These are phyloP conservation scores for Leptopilina boulardi DNA, from an alignment of 1,140 invertebrate species.

Conservation along the genomic window DNA sequence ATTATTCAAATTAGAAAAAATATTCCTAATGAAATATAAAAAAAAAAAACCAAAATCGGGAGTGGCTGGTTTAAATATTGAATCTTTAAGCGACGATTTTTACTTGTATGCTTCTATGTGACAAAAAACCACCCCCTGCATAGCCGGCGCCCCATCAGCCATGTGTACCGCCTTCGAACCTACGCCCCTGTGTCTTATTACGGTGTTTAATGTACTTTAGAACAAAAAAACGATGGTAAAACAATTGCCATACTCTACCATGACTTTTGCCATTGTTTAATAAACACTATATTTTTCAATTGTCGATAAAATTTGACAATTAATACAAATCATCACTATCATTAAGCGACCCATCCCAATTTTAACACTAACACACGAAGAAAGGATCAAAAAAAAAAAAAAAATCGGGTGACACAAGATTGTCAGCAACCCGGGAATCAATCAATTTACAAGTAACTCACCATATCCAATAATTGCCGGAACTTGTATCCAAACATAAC, in stretches of 20 bases:
- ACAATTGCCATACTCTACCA: background rate
- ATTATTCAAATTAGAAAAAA: too few species aligned
- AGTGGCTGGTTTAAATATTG: background rate
- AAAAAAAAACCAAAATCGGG: background rate
- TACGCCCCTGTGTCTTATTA: slow-evolving; percentile 32
- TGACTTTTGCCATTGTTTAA: background rate
- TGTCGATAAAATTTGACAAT: background rate
- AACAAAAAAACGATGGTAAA: background rate
- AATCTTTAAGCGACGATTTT: background rate
- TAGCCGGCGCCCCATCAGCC: slow-evolving; percentile 27
- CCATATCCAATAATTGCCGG: slow-evolving; percentile 1
- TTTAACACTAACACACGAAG: slow-evolving; percentile 24
- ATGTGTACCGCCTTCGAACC: slow-evolving; percentile 10
- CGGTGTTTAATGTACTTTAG: slow-evolving; percentile 3
- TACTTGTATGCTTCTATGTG: background rate
- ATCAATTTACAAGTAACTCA: background rate
- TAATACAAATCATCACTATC: background rate
- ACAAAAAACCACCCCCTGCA: slow-evolving; percentile 32
- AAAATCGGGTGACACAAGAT: slow-evolving; percentile 7
- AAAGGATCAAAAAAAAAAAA: slow-evolving; percentile 14
- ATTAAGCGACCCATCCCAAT: slow-evolving; percentile 21
- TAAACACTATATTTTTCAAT: background rate
- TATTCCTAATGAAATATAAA: too few species aligned
- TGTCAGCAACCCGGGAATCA: background rate
- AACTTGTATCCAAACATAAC: slow-evolving; percentile 29